Evolutionary conservation across 2,113 vertebrate species (phyloP), one percentile per base, ranked within the genome.

Genomic region (Myotis lucifugus): DNA sequence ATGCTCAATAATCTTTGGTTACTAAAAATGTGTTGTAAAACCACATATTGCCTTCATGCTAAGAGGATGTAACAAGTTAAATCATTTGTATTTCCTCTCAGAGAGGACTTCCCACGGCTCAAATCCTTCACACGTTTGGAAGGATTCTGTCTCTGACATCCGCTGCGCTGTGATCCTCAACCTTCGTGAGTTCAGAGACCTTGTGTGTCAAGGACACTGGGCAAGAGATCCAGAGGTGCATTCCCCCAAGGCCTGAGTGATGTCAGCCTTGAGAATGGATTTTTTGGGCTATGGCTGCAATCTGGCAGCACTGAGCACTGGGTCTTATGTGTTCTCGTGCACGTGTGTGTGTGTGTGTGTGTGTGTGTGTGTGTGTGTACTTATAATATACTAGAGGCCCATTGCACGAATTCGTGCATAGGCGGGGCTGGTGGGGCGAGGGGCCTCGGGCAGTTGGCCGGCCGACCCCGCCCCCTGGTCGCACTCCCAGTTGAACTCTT

Each of bases 151-250:
- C 40, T 95, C 72, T 61, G 40, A 82, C 29, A 50, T 66, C 12
- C 11, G 11, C 40, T 42, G 12, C 40, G 11, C 34, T 42, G 1
- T 27, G 29, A 72, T 48, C 59, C 61, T 52, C 56, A 59, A 32
- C 27, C 25, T 42, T 61, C 8, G 0, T 2, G 1, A 1, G 0
- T 50, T 67, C 13, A n/a, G 32, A 82, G 13, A 1, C 14, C 50
- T 56, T 70, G 56, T 17, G 2, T 56, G 73, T 70, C 3, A 13
- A 77, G 40, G 74, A 32, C 42, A 9, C 32, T 64, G 59, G 61
- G 32, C 32, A 59, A n/a, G 67, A 81, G 42, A 9, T 8, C 8
- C 0, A 4, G 34, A 54, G 27, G 27, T 6, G 56, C 40, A 18
- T 88, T 74, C 69, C 37, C 42, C 59, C 76, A 48, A 56, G 64